Evolutionary conservation across 2,888 invertebrate species (phyloP), one percentile per base, ranked within the genome.

Genomic region (Hipparchia sbordonii): DNA sequence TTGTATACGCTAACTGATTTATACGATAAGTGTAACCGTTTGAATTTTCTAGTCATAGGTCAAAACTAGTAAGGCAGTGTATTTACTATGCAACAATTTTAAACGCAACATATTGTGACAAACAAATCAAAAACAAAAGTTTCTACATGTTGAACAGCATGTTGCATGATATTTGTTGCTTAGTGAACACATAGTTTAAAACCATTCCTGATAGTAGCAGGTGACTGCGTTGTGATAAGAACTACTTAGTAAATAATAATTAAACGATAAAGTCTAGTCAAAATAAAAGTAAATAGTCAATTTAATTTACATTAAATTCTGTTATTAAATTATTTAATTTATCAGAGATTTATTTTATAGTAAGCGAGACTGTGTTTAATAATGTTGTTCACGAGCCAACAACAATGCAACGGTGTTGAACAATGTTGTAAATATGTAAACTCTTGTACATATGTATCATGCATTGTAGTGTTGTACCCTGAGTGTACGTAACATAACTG

Each of bases 401-500:
- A 72, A 63, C 56, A 70, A 63, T 75, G 74, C 68, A 61, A 73
- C 66, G 63, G 60, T 72, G 45, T 68, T 66, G 77, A 78, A 78
- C 74, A 77, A 75, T 79, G 70, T 79, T 86, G 86, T 86, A 86
- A 83, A 86, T 85, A 84, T 83, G 81, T 81, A 83, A 84, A 79
- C 79, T 81, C 77, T 79, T 89, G 90, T 89, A 89, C 81, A 89
- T 89, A 89, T 76, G 85, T 83, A 84, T 78, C 77, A 83, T 82
- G 84, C 82, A 84, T 87, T 82, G 84, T 87, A 87, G 87, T 86
- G 84, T 82, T 84, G 86, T 89, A 90, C 84, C 84, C 83, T 79
- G 88, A 88, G 87, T 91, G 89, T 89, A 88, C 88, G 89, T 90
- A 88, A 87, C 82, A 84, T 79, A 81, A 85, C 84, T 84, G 87